Evolutionary conservation across 2,797 vertebrate species (phyloP), one percentile per base, ranked within the genome.

Genomic region (Crenuchus spilurus): DNA sequence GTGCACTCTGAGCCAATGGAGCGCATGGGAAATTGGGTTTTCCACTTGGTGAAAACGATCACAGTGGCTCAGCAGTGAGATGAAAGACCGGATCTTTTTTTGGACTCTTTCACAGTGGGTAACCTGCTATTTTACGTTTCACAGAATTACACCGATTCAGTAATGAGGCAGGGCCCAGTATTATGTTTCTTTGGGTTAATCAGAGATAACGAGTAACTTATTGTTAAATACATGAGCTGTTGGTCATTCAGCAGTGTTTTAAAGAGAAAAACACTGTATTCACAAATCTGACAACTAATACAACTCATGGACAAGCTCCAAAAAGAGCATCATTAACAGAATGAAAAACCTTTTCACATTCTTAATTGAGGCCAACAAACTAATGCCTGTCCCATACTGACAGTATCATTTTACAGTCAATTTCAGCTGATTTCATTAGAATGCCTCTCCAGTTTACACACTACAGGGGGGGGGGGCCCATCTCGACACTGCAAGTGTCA

Each of bases 1-100:
- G 90, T 78, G 81, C 84, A 86, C 69, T 76, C 79, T 82, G 83
- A 87, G 84, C 83, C 83, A 83, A 33, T 80, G 71, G 82, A 90
- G 85, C 77, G 82, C 80, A 70, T 75, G 44, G 39, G 83, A 89
- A 82, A 88, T 87, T 73, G 0, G 82, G 72, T 86, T 87, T 86
- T 83, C 84, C 87, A 84, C 58, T 48, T 81, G 69, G 82, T 82
- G 85, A 85, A 86, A 87, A 88, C 79, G 65, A 75, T 74, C 66
- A 75, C 42, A 57, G 73, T 0, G 69, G 67, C 44, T 62, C 57
- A 54, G 44, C 8, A 4, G 51, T 30, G 51, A 44, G 49, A 20
- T 30, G 42, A 57, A 30, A n/a, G 41, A 58, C 41, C 1, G 41
- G 42, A 35, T 30, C 49, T 26, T 71, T 55, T 70, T 71, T 22